phyloP scores from a whole-genome alignment of 2,888 invertebrate species.

The Carabus problematicus region DNA sequence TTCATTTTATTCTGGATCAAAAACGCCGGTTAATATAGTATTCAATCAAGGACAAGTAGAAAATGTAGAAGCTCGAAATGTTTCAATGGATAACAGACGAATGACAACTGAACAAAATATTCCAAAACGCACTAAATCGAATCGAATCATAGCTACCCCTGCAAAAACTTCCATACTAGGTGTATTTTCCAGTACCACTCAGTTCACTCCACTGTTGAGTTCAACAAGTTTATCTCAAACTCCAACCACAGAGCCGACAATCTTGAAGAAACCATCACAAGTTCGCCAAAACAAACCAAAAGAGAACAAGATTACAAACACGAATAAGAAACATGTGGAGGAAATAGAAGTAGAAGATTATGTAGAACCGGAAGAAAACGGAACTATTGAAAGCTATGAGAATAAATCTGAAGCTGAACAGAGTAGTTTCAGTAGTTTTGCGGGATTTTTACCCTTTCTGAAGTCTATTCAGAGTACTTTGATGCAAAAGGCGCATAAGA shows the following conservation, averaged over 20 bases:
- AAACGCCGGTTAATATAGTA: conserved; percentile 26
- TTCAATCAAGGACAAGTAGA: conserved; percentile 23
- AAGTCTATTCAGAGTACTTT: conserved; percentile 53
- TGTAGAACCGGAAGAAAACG: conserved; percentile 1
- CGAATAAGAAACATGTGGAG: conserved; percentile 28
- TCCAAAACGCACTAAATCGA: conserved; percentile 5
- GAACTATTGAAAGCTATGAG: conserved; percentile 12
- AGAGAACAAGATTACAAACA: too few relatives aligned
- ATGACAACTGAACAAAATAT: conserved; percentile 1
- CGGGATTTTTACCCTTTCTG: conserved; percentile 49
- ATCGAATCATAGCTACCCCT: conserved; percentile 20
- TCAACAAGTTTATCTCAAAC: conserved; percentile 2
- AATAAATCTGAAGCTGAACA: conserved; percentile 30
- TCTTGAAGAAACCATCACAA: not conserved
- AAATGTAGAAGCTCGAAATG: conserved; percentile 20
- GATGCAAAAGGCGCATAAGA: conserved; percentile 56
- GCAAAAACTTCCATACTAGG: conserved; percentile 27
- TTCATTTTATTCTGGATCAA: conserved; percentile 17
- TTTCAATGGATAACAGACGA: conserved; percentile 19
- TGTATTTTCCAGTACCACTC: conserved; percentile 32
- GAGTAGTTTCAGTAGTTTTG: conserved; percentile 43
- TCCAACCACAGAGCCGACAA: not conserved
- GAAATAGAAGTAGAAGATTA: conserved; percentile 38
- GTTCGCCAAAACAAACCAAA: too few relatives aligned
- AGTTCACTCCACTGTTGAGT: conserved; percentile 32